A percentile compares a stretch with the other conserved stretches of the same genome.
phyloP scores from a whole-genome alignment of 1,140 invertebrate species.

The Bathynomus jamesi region DNA sequence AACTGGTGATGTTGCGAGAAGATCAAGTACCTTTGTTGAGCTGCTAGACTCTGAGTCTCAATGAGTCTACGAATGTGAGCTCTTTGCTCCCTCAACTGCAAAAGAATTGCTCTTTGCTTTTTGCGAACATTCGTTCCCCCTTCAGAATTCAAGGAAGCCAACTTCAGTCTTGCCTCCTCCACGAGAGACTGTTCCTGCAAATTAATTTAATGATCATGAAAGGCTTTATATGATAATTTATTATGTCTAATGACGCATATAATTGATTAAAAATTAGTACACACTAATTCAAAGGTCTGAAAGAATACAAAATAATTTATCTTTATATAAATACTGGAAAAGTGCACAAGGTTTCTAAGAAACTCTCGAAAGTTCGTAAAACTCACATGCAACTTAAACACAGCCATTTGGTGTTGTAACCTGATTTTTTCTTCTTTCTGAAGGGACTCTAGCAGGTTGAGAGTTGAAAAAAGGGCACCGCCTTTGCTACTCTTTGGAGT shows the following conservation, averaged over 20 bases:
- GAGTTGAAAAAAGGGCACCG: constrained; percentile 12
- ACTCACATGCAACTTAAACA: constrained; percentile 22
- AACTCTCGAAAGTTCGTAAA: too few species aligned
- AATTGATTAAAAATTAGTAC: too few species aligned
- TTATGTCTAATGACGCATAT: too few species aligned
- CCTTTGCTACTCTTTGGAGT: neutral
- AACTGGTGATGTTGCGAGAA: constrained; percentile 24
- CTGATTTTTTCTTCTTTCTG: constrained; percentile 25
- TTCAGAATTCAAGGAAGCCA: constrained; percentile 21
- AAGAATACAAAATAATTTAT: neutral
- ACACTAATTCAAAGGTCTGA: too few species aligned
- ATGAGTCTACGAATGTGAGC: constrained; percentile 21
- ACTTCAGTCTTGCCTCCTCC: constrained; percentile 25
- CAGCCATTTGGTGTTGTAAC: constrained; percentile 15
- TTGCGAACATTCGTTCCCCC: constrained; percentile 20
- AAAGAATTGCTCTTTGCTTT: constrained; percentile 17
- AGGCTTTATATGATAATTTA: neutral
- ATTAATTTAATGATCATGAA: neutral
- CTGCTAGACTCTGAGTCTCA: constrained; percentile 27
- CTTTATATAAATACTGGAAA: too few species aligned
- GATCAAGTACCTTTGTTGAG: constrained; percentile 22
- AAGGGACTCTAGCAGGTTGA: constrained; percentile 19
- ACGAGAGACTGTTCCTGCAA: constrained; percentile 25
- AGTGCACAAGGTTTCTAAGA: too few species aligned
- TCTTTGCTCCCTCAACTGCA: constrained; percentile 24